Conservation (phyloP, 2,888 invertebrate genomes). For the Cryptus viduatorius region DNA sequence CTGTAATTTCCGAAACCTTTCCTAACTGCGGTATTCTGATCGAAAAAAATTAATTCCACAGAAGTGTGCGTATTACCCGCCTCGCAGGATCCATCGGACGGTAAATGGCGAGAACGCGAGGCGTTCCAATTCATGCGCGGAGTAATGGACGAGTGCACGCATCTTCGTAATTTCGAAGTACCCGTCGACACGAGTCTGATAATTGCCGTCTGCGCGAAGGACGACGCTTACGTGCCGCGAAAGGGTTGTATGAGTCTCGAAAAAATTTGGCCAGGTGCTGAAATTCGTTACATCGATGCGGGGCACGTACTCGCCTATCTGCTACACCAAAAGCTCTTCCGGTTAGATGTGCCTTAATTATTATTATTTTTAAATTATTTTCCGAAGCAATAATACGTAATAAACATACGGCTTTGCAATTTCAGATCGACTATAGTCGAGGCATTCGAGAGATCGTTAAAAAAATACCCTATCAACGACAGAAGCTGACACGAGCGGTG, state of each 20-base stretch:
- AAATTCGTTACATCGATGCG: conserved; percentile 94
- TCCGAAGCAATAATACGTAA: background rate
- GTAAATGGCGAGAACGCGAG: conserved; percentile 91
- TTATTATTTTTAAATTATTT: background rate
- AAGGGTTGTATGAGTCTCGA: conserved; percentile 93
- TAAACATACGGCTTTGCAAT: conserved; percentile 78
- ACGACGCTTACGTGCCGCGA: conserved; percentile 96
- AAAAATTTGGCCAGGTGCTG: conserved; percentile 97
- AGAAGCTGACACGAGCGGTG: conserved; percentile 65
- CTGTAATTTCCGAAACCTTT: too few relatives aligned
- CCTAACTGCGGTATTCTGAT: too few relatives aligned
- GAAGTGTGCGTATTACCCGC: conserved; percentile 82
- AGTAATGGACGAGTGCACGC: conserved; percentile 99
- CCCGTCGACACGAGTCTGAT: conserved; percentile 95
- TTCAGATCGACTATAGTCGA: conserved; percentile 91
- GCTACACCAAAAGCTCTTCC: conserved; percentile 94
- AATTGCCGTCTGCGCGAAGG: conserved; percentile 95
- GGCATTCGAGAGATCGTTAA: conserved; percentile 91
- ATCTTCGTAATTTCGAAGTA: conserved; percentile 95
- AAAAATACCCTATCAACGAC: conserved; percentile 78
- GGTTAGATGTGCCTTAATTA: conserved; percentile 86
- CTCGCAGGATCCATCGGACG: conserved; percentile 78
- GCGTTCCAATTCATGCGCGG: conserved; percentile 97
- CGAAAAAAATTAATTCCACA: conserved; percentile 58
- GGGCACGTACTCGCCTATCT: conserved; percentile 97